Percentiles rank a stretch among this genome's conserved stretches.
Conservation (phyloP, 2,113 vertebrate genomes). For the Phocoena phocoena region DNA sequence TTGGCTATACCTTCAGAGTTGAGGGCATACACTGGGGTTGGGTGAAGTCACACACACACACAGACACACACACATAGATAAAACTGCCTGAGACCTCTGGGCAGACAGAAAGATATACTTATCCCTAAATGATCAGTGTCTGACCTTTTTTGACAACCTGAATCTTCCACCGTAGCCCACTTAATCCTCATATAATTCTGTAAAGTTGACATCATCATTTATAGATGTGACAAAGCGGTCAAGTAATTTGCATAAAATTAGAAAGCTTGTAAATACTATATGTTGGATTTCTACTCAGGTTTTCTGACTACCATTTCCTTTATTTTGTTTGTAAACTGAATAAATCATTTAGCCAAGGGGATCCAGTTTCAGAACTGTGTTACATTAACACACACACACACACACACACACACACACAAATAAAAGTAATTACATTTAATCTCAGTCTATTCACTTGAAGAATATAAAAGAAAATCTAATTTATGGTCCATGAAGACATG, state of each 20-base stretch:
- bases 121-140: background rate
- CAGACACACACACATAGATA: background rate
- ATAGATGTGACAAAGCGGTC: background rate
- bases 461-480: background rate
- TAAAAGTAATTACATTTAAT: conserved; percentile 7
- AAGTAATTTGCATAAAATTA: background rate
- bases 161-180: background rate
- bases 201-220: background rate
- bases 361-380: background rate
- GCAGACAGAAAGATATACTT: background rate
- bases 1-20: background rate
- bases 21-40: background rate
- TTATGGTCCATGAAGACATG: background rate
- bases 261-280: no score
- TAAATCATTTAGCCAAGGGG: background rate
- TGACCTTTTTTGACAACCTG: background rate
- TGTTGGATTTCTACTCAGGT: background rate
- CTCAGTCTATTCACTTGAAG: background rate
- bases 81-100: background rate
- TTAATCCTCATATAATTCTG: background rate
- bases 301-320: background rate
- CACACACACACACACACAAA: background rate
- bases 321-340: background rate
- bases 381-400: background rate
- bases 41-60: background rate